Evolutionary conservation across 2,888 invertebrate genomes (phyloP), one percentile per base, ranked within the genome.

Genomic region (Parnassius apollo): DNA sequence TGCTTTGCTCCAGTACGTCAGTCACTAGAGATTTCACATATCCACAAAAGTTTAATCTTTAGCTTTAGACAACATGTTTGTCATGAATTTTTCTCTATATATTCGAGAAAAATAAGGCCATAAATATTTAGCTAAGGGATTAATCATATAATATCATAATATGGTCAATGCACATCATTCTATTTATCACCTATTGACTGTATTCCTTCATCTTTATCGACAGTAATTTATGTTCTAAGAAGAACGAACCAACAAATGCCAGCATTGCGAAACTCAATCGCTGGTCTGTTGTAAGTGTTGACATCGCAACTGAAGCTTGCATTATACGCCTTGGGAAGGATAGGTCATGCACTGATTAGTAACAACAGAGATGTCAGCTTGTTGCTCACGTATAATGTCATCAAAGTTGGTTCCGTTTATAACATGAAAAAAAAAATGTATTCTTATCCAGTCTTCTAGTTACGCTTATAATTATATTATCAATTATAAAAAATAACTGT

Each of bases 261-360:
- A 18, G 9, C 22, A 53, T 67, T 67, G 58, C 52, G 57, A 61
- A 67, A 67, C 54, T 9, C 25, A 55, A 50, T 54, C 46, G 51
- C 18, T 48, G 12, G 44, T 57, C 51, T 65, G 65, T 67, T 57
- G 65, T 63, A 68, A 66, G 42, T 50, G 62, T 53, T 63, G 62
- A 67, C 66, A 66, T 44, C 64, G 63, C 45, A 57, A 60, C 58
- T 50, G 57, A 13, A 42, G 46, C 57, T 62, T 65, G 57, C 64
- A 63, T 61, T 64, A 59, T 66, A 57, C 53, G 48, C 57, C 65
- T 69, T 62, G 53, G 65, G 65, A 65, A 68, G 72, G 68, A 73
- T 73, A 76, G 71, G 78, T 75, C 78, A 79, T 72, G 78, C 78
- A 73, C 80, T 80, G 75, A 75, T 80, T 57, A 62, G 13, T 62